A percentile compares a stretch with the other conserved stretches of the same genome.
phyloP scores from a whole-genome alignment of 2,797 vertebrate genomes.

The Chaetophractus vellerosus region DNA sequence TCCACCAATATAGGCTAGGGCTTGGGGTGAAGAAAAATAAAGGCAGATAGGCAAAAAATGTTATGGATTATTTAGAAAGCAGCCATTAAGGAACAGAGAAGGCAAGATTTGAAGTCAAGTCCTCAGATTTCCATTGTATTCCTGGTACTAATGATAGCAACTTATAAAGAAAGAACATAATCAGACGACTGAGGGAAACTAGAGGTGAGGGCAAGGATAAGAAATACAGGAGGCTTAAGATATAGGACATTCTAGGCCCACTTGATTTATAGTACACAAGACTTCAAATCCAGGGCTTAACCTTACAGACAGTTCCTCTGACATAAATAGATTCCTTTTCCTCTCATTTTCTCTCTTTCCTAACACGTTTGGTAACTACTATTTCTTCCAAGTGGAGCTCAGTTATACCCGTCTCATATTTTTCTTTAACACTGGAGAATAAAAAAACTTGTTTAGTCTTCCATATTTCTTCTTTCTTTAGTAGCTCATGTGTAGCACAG shows the following conservation, averaged over 20 bases:
- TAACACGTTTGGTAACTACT: conserved; percentile 51
- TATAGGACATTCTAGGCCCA: conserved; percentile 30
- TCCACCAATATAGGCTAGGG: background rate
- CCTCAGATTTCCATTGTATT: conserved; percentile 42
- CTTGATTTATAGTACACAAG: conserved; percentile 13
- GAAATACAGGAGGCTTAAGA: background rate
- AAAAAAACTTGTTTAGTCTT: conserved; percentile 45
- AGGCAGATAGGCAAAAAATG: background rate
- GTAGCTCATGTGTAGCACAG: background rate
- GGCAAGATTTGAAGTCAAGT: conserved; percentile 45
- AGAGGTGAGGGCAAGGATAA: background rate
- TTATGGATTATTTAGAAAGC: conserved; percentile 53
- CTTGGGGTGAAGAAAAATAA: conserved; percentile 56
- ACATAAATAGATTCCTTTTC: background rate
- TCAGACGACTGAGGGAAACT: background rate
- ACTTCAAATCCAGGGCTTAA: conserved; percentile 41
- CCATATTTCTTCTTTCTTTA: conserved; percentile 55
- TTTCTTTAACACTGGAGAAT: conserved; percentile 11
- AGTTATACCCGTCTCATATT: conserved; percentile 10
- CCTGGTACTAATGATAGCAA: background rate
- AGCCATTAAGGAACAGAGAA: conserved; percentile 31
- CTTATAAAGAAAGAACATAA: background rate
- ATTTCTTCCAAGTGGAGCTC: conserved; percentile 19
- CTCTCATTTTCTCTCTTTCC: conserved; percentile 48
- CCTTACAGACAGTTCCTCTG: conserved; percentile 41